Base-by-base conservation (phyloP, 2,113 vertebrate species). In the Microcebus murinus region DNA sequence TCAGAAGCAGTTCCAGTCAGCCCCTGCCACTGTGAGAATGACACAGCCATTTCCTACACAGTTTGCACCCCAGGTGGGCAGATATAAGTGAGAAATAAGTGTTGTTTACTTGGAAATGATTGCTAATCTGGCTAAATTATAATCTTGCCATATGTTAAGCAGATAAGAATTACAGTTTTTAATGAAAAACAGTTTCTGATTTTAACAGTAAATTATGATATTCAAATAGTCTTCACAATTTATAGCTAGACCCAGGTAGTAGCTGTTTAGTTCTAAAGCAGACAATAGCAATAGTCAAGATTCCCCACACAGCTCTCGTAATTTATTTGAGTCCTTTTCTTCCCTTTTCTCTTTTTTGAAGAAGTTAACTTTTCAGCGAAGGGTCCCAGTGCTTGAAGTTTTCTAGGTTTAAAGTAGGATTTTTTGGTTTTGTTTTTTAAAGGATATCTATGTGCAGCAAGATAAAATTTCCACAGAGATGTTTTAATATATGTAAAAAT, bases 1-100 rank as follows among this genome's bases (percentile, higher is more conserved):
- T 99, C 99, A 99, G 99, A 99, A 99, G 98, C 99, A 99, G 98
- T 99, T 99, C 97, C 99, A 99, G 97, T 99, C 99, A 55, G 91
- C 98, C 94, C 99, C 99, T 95, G 98, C 99, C 4, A 98, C 99
- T 31, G 99, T 99, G 98, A 99, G 99, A 88, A 99, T 99, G 99
- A 97, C 99, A 0, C 99, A 99, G 68, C 99, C 99, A 34, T 99
- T 99, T 97, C 99, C 99, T 50, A 98, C 99, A 96, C 99, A 99
- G 17, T 99, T 99, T 98, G 99, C 99, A 98, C 99, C 99, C 84
- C 99, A 99, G 99, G 99, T 99, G 98, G 93, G 99, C 98, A 94
- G 77, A 85, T 57, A 70, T 0, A 31, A 90, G 88, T 76, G 91
- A 90, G 95, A 90, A 89, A 81, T 57, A 48, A 90, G 21, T n/a